phyloP scores from a whole-genome alignment of 2,888 invertebrate species.

The Agrochola litura region DNA sequence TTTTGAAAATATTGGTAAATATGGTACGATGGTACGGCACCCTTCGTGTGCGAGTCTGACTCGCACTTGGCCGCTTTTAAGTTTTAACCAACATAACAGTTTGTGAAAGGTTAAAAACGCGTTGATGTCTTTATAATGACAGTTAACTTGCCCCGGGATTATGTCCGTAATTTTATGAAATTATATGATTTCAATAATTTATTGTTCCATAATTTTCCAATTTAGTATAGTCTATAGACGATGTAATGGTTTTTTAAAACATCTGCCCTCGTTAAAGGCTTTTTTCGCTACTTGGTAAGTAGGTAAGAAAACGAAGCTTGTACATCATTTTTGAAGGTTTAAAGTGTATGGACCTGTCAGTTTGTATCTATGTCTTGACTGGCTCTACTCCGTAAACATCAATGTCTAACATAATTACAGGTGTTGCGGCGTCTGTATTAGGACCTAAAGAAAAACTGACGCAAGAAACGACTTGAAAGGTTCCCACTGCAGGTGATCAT shows the following conservation, averaged over 20 bases:
- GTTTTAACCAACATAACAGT: constrained; percentile 3
- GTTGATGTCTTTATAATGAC: constrained; percentile 77
- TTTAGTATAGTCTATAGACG: constrained; percentile 20
- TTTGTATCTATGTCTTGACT: not conserved
- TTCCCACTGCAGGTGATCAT: not conserved
- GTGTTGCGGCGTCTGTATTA: not conserved
- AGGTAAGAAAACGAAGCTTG: not conserved
- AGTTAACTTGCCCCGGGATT: constrained; percentile 35
- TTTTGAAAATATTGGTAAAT: not conserved
- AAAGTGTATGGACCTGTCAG: not conserved
- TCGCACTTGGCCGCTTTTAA: not conserved
- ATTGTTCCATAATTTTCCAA: constrained; percentile 54
- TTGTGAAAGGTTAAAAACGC: constrained; percentile 57
- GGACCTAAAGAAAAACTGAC: not conserved
- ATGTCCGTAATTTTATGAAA: constrained; percentile 50
- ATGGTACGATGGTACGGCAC: not conserved
- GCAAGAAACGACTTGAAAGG: not conserved
- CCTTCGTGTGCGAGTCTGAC: not conserved
- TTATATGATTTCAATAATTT: constrained; percentile 59
- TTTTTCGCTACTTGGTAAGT: constrained; percentile 23
- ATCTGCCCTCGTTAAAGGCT: constrained; percentile 50
- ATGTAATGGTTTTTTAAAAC: constrained; percentile 57
- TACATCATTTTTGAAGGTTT: not conserved
- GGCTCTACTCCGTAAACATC: not conserved
- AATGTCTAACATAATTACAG: not conserved